Percentiles rank a stretch among this genome's conserved stretches.
These are phyloP conservation scores for Gymnorhina tibicen DNA, from an alignment of 2,113 vertebrate species.

Conservation along the genomic window DNA sequence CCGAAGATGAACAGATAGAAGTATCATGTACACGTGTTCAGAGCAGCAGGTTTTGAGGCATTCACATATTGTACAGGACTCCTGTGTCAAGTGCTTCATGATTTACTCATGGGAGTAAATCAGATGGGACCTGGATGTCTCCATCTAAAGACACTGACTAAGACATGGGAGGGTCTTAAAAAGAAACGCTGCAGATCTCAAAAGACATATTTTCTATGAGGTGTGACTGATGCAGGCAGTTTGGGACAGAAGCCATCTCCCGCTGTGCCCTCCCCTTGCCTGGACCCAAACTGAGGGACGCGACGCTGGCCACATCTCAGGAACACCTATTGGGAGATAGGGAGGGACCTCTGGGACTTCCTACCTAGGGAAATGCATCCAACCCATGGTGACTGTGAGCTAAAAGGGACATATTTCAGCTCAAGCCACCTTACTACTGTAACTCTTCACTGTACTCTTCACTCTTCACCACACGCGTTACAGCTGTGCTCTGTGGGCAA, in stretches of 20 bases:
- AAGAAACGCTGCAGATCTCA: neutral
- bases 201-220: neutral
- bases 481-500: fast-evolving
- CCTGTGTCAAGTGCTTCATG: neutral
- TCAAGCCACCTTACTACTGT: too few species aligned
- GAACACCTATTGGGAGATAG: neutral
- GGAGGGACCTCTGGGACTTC: neutral
- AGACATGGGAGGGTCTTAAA: neutral
- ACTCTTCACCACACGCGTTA: fast-evolving
- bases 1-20: neutral
- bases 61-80: fast-evolving
- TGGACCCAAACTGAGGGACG: neutral
- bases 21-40: fast-evolving
- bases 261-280: fast-evolving
- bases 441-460: fast-evolving
- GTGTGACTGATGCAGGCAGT: too few species aligned
- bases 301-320: fast-evolving
- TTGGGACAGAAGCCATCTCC: too few species aligned
- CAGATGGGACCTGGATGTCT: neutral
- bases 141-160: neutral
- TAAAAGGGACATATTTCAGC: fast-evolving
- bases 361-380: fast-evolving
- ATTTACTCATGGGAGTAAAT: neutral
- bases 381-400: fast-evolving
- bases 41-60: neutral